Evolutionary conservation across 2,888 invertebrate genomes (phyloP).

Genomic region (Leucoptera coffeella): DNA sequence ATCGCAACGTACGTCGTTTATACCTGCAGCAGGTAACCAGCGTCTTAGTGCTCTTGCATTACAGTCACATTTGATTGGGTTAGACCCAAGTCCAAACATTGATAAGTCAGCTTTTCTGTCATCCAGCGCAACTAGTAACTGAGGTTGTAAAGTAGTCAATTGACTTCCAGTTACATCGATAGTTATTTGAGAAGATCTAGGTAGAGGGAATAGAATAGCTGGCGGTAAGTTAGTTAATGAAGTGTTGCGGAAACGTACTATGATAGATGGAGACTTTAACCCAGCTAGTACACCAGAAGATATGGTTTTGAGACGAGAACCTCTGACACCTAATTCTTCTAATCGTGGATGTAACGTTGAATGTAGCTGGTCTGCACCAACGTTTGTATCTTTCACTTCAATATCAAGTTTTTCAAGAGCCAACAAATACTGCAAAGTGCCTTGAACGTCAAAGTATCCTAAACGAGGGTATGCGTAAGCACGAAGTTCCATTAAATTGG

Average conservation of each 20-base stretch:
- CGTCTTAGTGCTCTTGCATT: slow-evolving; percentile 71
- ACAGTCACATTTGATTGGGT: slow-evolving; percentile 84
- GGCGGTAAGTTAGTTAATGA: slow-evolving; percentile 73
- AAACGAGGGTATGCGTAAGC: slow-evolving; percentile 73
- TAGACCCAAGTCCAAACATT: slow-evolving; percentile 67
- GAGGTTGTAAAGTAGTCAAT: slow-evolving; percentile 68
- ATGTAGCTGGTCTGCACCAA: slow-evolving; percentile 77
- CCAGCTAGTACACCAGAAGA: slow-evolving; percentile 82
- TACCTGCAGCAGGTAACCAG: slow-evolving; percentile 64
- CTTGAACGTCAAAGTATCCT: slow-evolving; percentile 81
- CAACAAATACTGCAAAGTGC: slow-evolving; percentile 68
- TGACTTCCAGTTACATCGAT: slow-evolving; percentile 76
- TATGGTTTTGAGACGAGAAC: slow-evolving; percentile 66
- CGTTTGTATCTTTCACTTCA: slow-evolving; percentile 77
- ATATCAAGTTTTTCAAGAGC: slow-evolving; percentile 72
- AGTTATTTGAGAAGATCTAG: slow-evolving; percentile 73
- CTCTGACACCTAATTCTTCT: slow-evolving; percentile 66
- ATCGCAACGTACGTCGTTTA: slow-evolving; percentile 59
- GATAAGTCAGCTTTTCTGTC: slow-evolving; percentile 71
- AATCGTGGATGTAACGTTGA: slow-evolving; percentile 74
- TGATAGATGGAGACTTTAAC: slow-evolving; percentile 64
- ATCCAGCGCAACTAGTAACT: slow-evolving; percentile 73
- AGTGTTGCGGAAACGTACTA: slow-evolving; percentile 73
- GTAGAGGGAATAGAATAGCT: slow-evolving; percentile 79
- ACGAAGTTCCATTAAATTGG: slow-evolving; percentile 62